These are phyloP conservation scores for Amphipyra berbera DNA, from an alignment of 2,888 invertebrate species.

Conservation along the genomic window DNA sequence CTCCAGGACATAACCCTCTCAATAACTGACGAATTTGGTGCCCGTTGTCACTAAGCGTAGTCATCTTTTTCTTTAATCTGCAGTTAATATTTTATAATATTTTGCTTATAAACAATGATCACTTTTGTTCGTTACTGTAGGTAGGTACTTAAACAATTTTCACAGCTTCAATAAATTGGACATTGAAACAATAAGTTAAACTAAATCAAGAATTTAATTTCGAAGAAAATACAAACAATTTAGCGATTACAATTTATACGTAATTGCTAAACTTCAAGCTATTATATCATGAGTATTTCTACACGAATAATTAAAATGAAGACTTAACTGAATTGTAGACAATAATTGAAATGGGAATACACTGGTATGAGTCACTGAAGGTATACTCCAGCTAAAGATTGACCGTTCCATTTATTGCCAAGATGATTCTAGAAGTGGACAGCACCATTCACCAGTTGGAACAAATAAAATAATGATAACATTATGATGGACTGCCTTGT, in stretches of 20 bases:
- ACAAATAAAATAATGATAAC: too few relatives aligned
- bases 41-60: neutral
- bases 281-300: slow-evolving; percentile 19
- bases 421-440: too few relatives aligned
- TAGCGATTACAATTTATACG: slow-evolving; percentile 40
- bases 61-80: neutral
- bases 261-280: slow-evolving; percentile 38
- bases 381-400: too few relatives aligned
- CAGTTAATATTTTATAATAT: neutral
- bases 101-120: neutral
- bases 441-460: too few relatives aligned
- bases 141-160: slow-evolving; percentile 25
- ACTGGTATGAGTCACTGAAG: too few relatives aligned
- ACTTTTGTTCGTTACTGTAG: neutral
- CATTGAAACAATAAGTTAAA: slow-evolving; percentile 32
- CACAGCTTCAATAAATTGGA: slow-evolving; percentile 20
- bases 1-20: too few relatives aligned
- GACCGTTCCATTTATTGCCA: too few relatives aligned
- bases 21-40: neutral
- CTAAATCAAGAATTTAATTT: slow-evolving; percentile 39
- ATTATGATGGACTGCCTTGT: too few relatives aligned
- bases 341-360: neutral
- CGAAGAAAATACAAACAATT: slow-evolving; percentile 26
- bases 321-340: neutral
- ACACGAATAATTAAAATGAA: slow-evolving; percentile 18